Percentiles rank a stretch among this genome's conserved stretches.
Evolutionary conservation across 23 tunicate genomes (phyloP).

Genomic region (Ciona savignyi): DNA sequence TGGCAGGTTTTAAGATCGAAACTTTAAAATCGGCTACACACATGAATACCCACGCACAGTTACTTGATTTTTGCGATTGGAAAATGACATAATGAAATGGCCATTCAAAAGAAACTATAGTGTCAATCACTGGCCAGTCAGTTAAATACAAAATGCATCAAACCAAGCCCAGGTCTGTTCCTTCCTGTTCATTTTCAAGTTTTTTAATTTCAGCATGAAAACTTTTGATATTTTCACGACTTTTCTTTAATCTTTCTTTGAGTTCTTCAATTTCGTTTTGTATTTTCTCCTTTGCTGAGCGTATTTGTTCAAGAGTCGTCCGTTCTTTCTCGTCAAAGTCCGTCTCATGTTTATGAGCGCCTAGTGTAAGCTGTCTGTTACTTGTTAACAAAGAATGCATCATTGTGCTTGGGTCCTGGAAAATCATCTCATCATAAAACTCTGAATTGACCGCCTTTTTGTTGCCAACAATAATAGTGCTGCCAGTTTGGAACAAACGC

Average conservation of each 20-base stretch:
- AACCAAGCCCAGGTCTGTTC: too few relatives aligned
- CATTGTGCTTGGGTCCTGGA: constrained; percentile 80
- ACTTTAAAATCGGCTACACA: too few relatives aligned
- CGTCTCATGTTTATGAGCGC: constrained; percentile 82
- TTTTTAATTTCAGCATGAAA: constrained; percentile 63
- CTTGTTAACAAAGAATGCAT: constrained; percentile 77
- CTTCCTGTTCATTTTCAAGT: constrained; percentile 46
- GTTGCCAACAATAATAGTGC: constrained; percentile 34
- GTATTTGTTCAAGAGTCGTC: constrained; percentile 30
- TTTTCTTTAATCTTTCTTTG: constrained; percentile 57
- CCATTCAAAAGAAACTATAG: too few relatives aligned
- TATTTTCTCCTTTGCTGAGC: constrained; percentile 38
- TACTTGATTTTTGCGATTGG: too few relatives aligned
- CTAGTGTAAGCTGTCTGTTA: constrained; percentile 53
- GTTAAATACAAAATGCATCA: too few relatives aligned
- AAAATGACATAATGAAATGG: too few relatives aligned
- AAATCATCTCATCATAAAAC: constrained; percentile 89
- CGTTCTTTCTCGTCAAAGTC: constrained; percentile 70
- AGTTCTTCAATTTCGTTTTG: constrained; percentile 59
- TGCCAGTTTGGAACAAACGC: constrained; percentile 63
- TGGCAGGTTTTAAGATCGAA: too few relatives aligned
- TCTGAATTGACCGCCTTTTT: constrained; percentile 69
- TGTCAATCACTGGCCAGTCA: too few relatives aligned
- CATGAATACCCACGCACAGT: too few relatives aligned
- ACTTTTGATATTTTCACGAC: constrained; percentile 65